Evolutionary conservation across 2,888 invertebrate species (phyloP).

Genomic region (Lepidochrysops patricia): DNA sequence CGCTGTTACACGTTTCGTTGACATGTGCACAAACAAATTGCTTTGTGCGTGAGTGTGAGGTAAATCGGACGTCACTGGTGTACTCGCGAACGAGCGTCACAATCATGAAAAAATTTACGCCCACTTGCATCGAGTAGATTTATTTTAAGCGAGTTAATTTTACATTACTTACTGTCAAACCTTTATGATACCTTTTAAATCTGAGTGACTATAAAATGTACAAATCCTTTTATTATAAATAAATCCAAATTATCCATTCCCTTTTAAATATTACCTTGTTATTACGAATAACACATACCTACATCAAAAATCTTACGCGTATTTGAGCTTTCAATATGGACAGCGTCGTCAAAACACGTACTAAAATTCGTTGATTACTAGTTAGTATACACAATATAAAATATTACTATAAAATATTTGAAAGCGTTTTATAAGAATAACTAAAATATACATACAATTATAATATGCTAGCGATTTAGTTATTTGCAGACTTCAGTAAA

Average conservation of each 20-base stretch:
- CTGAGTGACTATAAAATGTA: too few relatives aligned
- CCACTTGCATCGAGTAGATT: too few relatives aligned
- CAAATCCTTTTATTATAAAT: too few relatives aligned
- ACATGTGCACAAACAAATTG: too few relatives aligned
- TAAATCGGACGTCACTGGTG: constrained; percentile 3
- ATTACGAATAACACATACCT: background rate
- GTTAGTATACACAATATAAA: background rate
- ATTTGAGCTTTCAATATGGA: constrained; percentile 6
- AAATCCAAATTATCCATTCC: background rate
- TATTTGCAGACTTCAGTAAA: background rate
- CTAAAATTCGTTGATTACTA: constrained; percentile 5
- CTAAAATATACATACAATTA: constrained; percentile 5
- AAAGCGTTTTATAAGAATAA: background rate
- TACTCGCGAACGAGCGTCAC: too few relatives aligned
- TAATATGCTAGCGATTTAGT: background rate
- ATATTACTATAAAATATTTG: background rate
- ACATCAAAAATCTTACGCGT: background rate
- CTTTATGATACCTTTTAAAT: too few relatives aligned
- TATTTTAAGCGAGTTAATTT: too few relatives aligned
- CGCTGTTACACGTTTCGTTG: too few relatives aligned
- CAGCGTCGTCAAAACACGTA: background rate
- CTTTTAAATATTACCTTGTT: background rate
- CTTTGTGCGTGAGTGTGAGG: constrained; percentile 7
- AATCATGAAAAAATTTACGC: too few relatives aligned
- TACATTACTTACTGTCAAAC: background rate